phyloP scores from a whole-genome alignment of 2,797 vertebrate species.

The Eidolon dupreanum region DNA sequence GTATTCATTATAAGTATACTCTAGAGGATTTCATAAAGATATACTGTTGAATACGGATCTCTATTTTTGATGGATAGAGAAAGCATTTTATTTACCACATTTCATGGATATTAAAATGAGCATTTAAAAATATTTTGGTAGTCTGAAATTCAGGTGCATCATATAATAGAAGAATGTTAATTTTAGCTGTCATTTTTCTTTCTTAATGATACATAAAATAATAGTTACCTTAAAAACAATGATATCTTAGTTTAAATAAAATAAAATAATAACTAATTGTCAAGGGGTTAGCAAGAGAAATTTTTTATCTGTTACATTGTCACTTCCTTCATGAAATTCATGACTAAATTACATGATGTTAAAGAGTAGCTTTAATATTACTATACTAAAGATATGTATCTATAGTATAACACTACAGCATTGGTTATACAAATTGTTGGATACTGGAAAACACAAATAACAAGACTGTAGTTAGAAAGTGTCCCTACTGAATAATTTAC shows the following conservation, averaged over 20 bases:
- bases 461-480: neutral
- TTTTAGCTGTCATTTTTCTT: conserved; percentile 1
- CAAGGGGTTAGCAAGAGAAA: neutral
- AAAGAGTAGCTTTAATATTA: neutral
- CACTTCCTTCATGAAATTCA: neutral
- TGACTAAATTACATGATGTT: neutral
- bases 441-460: conserved; percentile 43
- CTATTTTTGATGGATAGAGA: neutral
- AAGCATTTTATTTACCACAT: neutral
- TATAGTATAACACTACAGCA: neutral
- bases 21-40: neutral
- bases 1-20: neutral
- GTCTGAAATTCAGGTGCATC: neutral
- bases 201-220: neutral
- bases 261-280: neutral
- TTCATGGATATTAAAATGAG: neutral
- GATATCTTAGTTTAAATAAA: neutral
- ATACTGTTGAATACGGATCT: neutral
- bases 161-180: neutral
- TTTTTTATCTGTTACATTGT: neutral
- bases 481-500: neutral
- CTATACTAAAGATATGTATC: neutral
- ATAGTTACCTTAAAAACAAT: neutral
- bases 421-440: neutral
- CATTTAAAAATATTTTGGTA: neutral